Evolutionary conservation across 2,888 invertebrate species (phyloP).

Genomic region (Calameuta filiformis): DNA sequence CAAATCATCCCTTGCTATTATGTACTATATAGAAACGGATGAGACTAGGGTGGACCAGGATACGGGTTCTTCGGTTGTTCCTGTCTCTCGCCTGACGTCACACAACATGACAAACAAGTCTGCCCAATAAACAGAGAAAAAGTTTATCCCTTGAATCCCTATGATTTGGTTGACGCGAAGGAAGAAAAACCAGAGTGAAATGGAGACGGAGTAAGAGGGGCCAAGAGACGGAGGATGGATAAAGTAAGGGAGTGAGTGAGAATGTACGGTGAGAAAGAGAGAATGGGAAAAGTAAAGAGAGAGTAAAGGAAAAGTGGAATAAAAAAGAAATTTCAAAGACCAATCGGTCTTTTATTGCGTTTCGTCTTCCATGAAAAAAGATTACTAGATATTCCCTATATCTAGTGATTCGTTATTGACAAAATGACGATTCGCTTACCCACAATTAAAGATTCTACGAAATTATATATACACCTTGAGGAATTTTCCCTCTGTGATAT

Average conservation of each 20-base stretch:
- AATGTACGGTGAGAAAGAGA: neutral
- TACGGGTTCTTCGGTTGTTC: neutral
- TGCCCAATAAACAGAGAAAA: neutral
- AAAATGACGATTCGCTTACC: neutral
- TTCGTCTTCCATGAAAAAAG: neutral
- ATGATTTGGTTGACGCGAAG: no score
- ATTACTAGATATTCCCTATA: neutral
- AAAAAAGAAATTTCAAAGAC: neutral
- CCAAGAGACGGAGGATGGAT: neutral
- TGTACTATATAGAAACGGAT: neutral
- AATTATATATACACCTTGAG: neutral
- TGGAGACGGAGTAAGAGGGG: neutral
- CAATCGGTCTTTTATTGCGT: neutral
- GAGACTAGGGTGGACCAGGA: neutral
- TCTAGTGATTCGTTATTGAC: neutral
- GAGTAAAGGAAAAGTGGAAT: neutral
- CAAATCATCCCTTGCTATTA: neutral
- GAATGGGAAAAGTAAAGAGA: neutral
- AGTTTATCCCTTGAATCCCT: neutral
- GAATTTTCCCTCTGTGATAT: neutral
- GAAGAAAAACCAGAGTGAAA: neutral
- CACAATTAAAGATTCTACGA: neutral
- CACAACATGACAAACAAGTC: neutral
- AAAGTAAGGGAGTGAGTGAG: neutral
- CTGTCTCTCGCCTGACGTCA: neutral